Evolutionary conservation across 2,113 vertebrate species (phyloP).

Genomic region (Rhinogobius similis): DNA sequence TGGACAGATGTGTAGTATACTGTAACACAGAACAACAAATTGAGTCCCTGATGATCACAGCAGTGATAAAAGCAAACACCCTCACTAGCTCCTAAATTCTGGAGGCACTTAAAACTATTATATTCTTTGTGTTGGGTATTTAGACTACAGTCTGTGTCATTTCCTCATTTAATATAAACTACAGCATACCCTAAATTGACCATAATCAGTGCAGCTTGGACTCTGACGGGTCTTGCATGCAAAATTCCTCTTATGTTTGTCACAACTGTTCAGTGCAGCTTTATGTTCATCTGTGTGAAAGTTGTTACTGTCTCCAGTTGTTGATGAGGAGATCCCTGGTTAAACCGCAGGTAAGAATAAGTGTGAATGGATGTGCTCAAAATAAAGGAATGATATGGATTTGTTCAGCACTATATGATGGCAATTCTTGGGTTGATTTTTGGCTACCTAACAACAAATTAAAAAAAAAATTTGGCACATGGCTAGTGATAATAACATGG

Average conservation of each 20-base stretch:
- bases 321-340: background rate
- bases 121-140: conserved; percentile 29
- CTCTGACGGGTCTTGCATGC: background rate
- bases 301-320: background rate
- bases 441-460: conserved; percentile 49
- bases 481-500: conserved; percentile 43
- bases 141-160: conserved; percentile 51
- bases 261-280: conserved; percentile 12
- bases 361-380: no score
- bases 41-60: conserved; percentile 58
- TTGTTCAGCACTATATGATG: conserved; percentile 27
- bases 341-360: background rate
- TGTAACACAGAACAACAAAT: conserved; percentile 18
- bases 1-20: conserved; percentile 20
- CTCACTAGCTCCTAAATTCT: conserved; percentile 64
- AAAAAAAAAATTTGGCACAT: conserved; percentile 65
- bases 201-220: conserved; percentile 11
- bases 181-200: conserved; percentile 7
- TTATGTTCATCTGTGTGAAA: background rate
- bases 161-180: conserved; percentile 28
- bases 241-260: background rate
- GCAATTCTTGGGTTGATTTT: conserved; percentile 25
- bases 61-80: conserved; percentile 33
- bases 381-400: conserved; percentile 18
- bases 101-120: conserved; percentile 66